Base-by-base conservation (phyloP, 37 sponge, comb jelly and placozoan species). In the Hexactinellida sp. region DNA sequence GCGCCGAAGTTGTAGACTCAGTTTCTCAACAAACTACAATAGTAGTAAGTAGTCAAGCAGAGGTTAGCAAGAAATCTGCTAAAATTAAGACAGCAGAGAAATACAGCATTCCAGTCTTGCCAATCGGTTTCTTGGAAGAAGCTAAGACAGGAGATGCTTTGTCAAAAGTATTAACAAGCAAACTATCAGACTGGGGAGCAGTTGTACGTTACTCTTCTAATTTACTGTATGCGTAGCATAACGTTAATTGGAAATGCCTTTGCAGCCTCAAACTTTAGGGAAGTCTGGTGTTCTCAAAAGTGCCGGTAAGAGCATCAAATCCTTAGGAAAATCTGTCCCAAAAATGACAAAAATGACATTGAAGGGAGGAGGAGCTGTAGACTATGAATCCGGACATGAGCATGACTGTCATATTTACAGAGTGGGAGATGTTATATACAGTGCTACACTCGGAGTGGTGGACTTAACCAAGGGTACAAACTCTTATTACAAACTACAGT, bases 401-500 rank as follows among this genome's bases (percentile, higher is more conserved):
- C 41, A 83, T 55, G 85, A 83, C 23, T 95, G 94, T 38, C 97
- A 96, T 84, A 92, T 96, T 10, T 84, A 85, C 37, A 91, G 94
- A 87, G 85, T 63, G 37, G 54, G 82, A n/a, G 90, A 89, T 54
- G 83, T 37, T 1, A 63, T 89, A 37, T 98, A 91, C 91, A 96
- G 89, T 82, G 99, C 96, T 24, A 99, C 96, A 0, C 92, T 98
- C 13, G 97, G 97, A n/a, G 35, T 94, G 85, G 99, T 95, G 55
- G 97, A 98, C 83, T 89, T 98, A 36, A 63, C 38, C 36, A 76
- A 89, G 30, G 99, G 99, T 1, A 90, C 92, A 28, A 98, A 98
- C 88, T 95, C 99, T 38, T 98, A 94, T 89, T 98, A 98, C 87
- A 98, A 98, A 86, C 89, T 98, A 54, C 99, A 98, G 86, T 55